Evolutionary conservation across 2,113 vertebrate genomes (phyloP).

Genomic region (Seriola rivoliana): DNA sequence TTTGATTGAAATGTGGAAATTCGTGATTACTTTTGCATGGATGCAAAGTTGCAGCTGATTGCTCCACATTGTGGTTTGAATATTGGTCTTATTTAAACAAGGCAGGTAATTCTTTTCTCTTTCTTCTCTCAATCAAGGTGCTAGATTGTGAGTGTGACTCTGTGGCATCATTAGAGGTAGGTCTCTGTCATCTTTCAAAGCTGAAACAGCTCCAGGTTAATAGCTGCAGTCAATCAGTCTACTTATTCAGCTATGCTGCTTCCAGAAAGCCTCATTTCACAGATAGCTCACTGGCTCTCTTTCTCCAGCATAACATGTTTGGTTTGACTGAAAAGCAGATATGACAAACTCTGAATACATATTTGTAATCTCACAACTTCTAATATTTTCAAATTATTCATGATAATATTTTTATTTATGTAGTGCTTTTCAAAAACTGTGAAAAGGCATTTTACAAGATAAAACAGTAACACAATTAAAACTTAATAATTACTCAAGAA

Average conservation of each 20-base stretch:
- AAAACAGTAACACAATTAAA: no score
- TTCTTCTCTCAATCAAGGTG: slow-evolving; percentile 40
- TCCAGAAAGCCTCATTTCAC: slow-evolving; percentile 51
- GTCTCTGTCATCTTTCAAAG: slow-evolving; percentile 63
- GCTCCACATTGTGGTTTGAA: slow-evolving; percentile 5
- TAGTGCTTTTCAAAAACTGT: no score
- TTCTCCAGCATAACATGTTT: background rate
- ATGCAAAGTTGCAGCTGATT: slow-evolving; percentile 31
- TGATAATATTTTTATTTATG: no score
- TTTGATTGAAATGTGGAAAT: slow-evolving; percentile 42
- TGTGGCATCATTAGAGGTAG: slow-evolving; percentile 54
- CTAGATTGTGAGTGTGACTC: slow-evolving; percentile 35
- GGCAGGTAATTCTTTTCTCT: slow-evolving; percentile 4
- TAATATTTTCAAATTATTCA: background rate
- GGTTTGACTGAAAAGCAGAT: slow-evolving; percentile 4
- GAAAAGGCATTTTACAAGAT: no score
- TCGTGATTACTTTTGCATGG: slow-evolving; percentile 22
- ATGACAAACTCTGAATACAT: background rate
- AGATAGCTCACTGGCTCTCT: slow-evolving; percentile 18
- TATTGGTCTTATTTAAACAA: slow-evolving; percentile 15
- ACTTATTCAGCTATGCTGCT: slow-evolving; percentile 64
- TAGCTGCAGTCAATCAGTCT: slow-evolving; percentile 55
- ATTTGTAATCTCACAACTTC: background rate
- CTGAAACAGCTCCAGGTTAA: slow-evolving; percentile 70
- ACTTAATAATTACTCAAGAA: no score